phyloP scores from a whole-genome alignment of 2,888 invertebrate species.

The Exephanes ischioxanthus region DNA sequence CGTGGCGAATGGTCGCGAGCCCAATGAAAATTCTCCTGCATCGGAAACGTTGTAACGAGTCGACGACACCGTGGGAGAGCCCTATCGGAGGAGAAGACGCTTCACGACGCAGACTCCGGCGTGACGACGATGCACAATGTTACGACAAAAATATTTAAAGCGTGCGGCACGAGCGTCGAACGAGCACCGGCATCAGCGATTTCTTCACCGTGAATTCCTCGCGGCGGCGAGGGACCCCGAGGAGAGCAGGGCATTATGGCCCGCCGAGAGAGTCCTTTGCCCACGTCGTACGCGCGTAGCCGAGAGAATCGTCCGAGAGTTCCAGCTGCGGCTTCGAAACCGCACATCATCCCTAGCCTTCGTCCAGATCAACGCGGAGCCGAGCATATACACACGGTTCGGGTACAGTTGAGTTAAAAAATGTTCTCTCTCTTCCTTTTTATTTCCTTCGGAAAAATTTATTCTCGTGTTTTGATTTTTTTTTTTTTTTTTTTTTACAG shows the following conservation, averaged over 20 bases:
- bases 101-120: background rate
- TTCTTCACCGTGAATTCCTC: slow-evolving; percentile 21
- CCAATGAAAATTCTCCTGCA: slow-evolving; percentile 6
- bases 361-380: slow-evolving; percentile 19
- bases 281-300: background rate
- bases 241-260: background rate
- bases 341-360: slow-evolving; percentile 49
- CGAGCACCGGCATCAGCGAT: slow-evolving; percentile 5
- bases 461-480: background rate
- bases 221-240: background rate
- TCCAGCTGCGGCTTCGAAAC: slow-evolving; percentile 50
- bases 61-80: slow-evolving; percentile 31
- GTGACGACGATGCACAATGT: slow-evolving; percentile 18
- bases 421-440: background rate
- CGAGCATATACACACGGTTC: background rate
- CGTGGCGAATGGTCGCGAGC: slow-evolving; percentile 20
- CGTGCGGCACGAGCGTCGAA: slow-evolving; percentile 44
- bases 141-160: slow-evolving; percentile 47
- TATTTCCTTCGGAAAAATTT: background rate
- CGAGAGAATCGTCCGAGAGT: slow-evolving; percentile 16
- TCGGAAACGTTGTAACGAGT: slow-evolving; percentile 3
- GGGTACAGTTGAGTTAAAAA: slow-evolving; percentile 36
- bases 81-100: background rate
- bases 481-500: background rate
- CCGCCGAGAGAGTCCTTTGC: background rate